phyloP scores from a whole-genome alignment of 2,113 vertebrate genomes.

The Cichladusa arquata region DNA sequence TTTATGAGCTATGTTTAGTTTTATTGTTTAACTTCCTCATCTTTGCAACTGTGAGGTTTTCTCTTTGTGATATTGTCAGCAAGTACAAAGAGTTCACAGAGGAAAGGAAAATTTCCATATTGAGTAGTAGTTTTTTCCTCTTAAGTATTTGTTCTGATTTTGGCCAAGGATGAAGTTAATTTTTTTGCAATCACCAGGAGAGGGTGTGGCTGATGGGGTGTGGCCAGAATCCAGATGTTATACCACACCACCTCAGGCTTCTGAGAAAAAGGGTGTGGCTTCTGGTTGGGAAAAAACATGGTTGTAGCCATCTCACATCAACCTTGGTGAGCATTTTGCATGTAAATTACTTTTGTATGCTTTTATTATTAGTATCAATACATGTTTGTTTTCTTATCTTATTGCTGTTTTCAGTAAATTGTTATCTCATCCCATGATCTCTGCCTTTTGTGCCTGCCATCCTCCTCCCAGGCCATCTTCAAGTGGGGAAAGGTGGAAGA shows the following conservation, averaged over 20 bases:
- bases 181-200: background rate
- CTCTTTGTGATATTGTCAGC: background rate
- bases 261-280: background rate
- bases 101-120: constrained; percentile 17
- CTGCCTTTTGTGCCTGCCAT: background rate
- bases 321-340: background rate
- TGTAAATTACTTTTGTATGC: background rate
- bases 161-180: background rate
- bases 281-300: background rate
- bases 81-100: constrained; percentile 29
- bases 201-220: background rate
- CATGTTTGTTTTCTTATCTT: background rate
- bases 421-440: background rate
- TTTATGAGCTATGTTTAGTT: constrained; percentile 34
- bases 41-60: background rate
- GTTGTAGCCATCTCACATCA: background rate
- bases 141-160: background rate
- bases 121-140: background rate
- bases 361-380: background rate
- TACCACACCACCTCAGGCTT: background rate
- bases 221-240: background rate
- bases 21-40: background rate
- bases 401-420: background rate
- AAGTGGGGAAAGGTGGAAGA: background rate
- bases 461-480: too few relatives aligned